These are phyloP conservation scores for Eupithecia centaureata DNA, from an alignment of 2,888 invertebrate species.

Conservation along the genomic window DNA sequence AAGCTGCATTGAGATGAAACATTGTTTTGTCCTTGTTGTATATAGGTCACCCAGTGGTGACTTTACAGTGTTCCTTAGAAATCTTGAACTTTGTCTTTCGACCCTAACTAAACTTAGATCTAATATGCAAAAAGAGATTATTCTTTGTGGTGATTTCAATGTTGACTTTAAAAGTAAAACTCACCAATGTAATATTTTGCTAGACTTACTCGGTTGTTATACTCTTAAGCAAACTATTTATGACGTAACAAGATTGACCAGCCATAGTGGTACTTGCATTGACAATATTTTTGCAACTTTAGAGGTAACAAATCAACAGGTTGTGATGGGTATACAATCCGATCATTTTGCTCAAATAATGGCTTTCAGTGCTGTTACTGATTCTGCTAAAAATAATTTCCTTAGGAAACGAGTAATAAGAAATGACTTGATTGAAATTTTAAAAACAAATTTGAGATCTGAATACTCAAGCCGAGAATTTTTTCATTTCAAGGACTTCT, in stretches of 20 bases:
- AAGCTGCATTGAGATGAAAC: constrained; percentile 6
- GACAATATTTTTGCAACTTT: constrained; percentile 6
- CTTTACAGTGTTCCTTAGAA: background rate
- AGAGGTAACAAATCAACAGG: background rate
- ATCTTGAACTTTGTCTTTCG: constrained; percentile 3
- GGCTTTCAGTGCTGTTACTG: background rate
- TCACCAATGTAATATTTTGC: background rate
- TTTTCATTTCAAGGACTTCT: background rate
- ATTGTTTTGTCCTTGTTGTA: background rate
- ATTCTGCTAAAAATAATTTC: background rate
- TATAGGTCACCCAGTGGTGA: constrained; percentile 4
- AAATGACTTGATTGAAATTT: background rate
- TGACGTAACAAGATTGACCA: constrained; percentile 11
- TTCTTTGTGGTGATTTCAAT: constrained; percentile 10
- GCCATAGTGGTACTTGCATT: background rate
- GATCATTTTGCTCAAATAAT: constrained; percentile 8
- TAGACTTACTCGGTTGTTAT: constrained; percentile 8
- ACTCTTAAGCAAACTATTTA: background rate
- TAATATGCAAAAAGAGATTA: background rate
- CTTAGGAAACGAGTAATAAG: background rate
- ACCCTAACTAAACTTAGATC: background rate
- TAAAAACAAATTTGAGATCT: background rate
- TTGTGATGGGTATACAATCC: constrained; percentile 1
- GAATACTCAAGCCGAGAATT: background rate
- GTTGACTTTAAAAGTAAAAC: background rate